Conservation (phyloP, 2,888 invertebrate species). For the Lepidochitona cinerea region DNA sequence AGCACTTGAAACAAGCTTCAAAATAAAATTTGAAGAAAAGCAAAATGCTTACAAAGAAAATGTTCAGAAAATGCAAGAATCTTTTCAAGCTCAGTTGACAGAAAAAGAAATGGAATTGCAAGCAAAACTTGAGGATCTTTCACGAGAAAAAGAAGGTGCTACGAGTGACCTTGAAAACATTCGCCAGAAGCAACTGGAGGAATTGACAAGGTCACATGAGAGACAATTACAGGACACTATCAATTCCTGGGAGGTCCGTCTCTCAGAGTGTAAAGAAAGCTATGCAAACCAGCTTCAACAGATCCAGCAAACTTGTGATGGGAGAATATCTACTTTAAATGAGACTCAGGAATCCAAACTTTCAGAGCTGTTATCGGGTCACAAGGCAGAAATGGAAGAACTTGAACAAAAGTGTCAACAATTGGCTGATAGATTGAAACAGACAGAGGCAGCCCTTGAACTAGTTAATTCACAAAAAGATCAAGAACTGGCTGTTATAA, state of each 20-base stretch:
- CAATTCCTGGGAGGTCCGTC: constrained; percentile 8
- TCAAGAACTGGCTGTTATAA: neutral
- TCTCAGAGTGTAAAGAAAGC: constrained; percentile 7
- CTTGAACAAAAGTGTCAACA: neutral
- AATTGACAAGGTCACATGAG: constrained; percentile 39
- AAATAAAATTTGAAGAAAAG: constrained; percentile 53
- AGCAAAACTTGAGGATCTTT: constrained; percentile 38
- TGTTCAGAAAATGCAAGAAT: constrained; percentile 53
- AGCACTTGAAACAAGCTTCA: constrained; percentile 42
- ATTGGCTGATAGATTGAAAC: neutral
- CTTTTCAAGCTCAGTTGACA: constrained; percentile 50
- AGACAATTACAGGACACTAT: constrained; percentile 8
- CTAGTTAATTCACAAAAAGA: neutral
- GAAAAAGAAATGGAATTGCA: constrained; percentile 56
- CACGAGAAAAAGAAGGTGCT: constrained; percentile 51
- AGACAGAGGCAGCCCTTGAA: neutral
- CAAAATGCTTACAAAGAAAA: constrained; percentile 56
- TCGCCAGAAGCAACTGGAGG: constrained; percentile 42
- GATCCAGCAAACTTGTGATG: constrained; percentile 14
- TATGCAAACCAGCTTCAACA: constrained; percentile 11
- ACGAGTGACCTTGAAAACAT: constrained; percentile 40
- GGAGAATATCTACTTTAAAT: constrained; percentile 2
- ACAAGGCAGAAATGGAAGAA: neutral
- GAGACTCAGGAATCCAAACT: constrained; percentile 14
- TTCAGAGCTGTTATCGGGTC: constrained; percentile 11